Conservation (phyloP, 1,140 invertebrate genomes). For the Pseudomyrmex sp. region DNA sequence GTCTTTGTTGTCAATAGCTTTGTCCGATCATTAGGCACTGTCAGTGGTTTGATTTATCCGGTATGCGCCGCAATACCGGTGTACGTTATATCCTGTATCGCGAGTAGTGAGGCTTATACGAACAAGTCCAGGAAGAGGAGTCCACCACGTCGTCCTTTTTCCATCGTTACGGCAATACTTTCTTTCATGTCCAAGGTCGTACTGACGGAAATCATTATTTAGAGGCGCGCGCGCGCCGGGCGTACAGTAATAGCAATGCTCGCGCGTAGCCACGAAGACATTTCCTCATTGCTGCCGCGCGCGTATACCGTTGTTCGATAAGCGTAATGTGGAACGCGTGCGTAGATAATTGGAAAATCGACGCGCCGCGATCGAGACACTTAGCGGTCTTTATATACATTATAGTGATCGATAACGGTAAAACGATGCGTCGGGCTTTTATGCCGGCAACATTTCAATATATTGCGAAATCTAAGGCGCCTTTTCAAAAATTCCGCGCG, state of each 20-base stretch:
- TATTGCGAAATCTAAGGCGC: constrained; percentile 4
- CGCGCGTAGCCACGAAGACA: constrained; percentile 52
- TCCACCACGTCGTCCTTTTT: constrained; percentile 37
- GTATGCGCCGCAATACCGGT: neutral
- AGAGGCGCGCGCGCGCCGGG: constrained; percentile 35
- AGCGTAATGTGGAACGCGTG: constrained; percentile 70
- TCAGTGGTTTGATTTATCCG: constrained; percentile 48
- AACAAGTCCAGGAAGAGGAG: constrained; percentile 46
- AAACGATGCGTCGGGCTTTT: constrained; percentile 60
- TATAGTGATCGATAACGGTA: constrained; percentile 74
- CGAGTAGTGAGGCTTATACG: constrained; percentile 10
- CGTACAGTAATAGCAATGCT: constrained; percentile 53
- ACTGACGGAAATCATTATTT: constrained; percentile 75
- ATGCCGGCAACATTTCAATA: constrained; percentile 49
- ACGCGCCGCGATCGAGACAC: constrained; percentile 70
- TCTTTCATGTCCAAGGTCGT: constrained; percentile 56
- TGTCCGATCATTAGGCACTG: constrained; percentile 1
- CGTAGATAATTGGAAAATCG: constrained; percentile 75
- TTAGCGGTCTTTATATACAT: constrained; percentile 69
- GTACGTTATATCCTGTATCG: neutral
- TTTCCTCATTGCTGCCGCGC: constrained; percentile 77
- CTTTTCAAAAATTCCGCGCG: constrained; percentile 25
- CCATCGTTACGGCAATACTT: constrained; percentile 54
- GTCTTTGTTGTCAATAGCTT: constrained; percentile 26
- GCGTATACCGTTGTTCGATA: constrained; percentile 79